Conservation (phyloP, 30 jellyfish, hydroid and myxozoan species). For the Turritopsis dohrnii region DNA sequence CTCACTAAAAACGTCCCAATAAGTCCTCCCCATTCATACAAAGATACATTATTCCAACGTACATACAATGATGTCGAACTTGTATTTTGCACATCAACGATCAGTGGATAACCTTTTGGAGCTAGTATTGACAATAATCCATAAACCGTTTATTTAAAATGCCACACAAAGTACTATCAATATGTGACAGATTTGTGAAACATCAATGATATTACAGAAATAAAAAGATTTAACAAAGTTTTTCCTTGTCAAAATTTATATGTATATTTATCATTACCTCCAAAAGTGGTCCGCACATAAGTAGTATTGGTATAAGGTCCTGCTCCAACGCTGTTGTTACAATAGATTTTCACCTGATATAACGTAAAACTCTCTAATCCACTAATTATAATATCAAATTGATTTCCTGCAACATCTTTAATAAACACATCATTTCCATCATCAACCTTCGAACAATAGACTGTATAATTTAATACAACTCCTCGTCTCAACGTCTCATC, state of each 20-base stretch:
- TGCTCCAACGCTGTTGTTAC: background rate
- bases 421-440: background rate
- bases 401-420: background rate
- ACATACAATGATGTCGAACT: slow-evolving; percentile 8
- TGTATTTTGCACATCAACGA: background rate
- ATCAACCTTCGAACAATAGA: background rate
- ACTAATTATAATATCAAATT: background rate
- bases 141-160: too few relatives aligned
- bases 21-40: slow-evolving; percentile 12
- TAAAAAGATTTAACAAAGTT: too few relatives aligned
- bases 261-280: background rate
- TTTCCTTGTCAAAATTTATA: too few relatives aligned
- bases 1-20: background rate
- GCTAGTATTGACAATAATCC: background rate
- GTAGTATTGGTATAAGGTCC: background rate
- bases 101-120: background rate
- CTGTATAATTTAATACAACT: background rate
- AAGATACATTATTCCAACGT: background rate
- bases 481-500: background rate
- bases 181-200: too few relatives aligned
- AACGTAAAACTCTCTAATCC: background rate
- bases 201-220: too few relatives aligned
- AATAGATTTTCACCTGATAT: background rate
- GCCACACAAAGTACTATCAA: too few relatives aligned
- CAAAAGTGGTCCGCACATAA: background rate